These are phyloP conservation scores for Malurus leucopterus DNA, from an alignment of 2,797 vertebrate genomes.

Conservation along the genomic window DNA sequence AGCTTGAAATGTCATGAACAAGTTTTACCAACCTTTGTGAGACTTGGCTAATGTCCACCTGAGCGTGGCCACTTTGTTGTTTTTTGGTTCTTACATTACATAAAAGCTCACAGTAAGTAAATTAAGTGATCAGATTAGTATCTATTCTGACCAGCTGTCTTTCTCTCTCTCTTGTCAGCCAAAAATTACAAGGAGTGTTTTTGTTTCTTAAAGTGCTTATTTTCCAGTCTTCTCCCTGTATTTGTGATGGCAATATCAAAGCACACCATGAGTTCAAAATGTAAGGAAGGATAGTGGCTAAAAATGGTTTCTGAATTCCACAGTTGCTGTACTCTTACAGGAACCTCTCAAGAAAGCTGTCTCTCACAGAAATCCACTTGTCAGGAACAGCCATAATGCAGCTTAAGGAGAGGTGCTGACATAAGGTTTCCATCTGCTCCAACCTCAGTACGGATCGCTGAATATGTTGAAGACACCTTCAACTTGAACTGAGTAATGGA, in stretches of 20 bases:
- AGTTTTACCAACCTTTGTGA: background rate
- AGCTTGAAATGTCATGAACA: background rate
- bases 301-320: constrained; percentile 12
- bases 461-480: background rate
- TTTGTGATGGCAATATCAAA: background rate
- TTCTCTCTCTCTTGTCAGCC: background rate
- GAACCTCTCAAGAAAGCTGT: background rate
- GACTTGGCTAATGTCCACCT: background rate
- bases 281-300: background rate
- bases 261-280: background rate
- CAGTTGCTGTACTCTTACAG: background rate
- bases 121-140: background rate
- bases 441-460: background rate
- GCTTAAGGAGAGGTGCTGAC: constrained; percentile 23
- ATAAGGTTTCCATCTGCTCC: constrained; percentile 40
- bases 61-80: background rate
- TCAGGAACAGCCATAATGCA: constrained; percentile 2
- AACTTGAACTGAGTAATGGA: constrained; percentile 2
- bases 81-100: background rate
- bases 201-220: background rate
- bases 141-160: background rate
- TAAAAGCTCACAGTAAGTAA: constrained; percentile 6
- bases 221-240: background rate
- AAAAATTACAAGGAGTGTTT: background rate
- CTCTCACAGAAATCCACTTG: constrained; percentile 23